These are phyloP conservation scores for Xyrauchen texanus DNA, from an alignment of 2,113 vertebrate species.

Conservation along the genomic window DNA sequence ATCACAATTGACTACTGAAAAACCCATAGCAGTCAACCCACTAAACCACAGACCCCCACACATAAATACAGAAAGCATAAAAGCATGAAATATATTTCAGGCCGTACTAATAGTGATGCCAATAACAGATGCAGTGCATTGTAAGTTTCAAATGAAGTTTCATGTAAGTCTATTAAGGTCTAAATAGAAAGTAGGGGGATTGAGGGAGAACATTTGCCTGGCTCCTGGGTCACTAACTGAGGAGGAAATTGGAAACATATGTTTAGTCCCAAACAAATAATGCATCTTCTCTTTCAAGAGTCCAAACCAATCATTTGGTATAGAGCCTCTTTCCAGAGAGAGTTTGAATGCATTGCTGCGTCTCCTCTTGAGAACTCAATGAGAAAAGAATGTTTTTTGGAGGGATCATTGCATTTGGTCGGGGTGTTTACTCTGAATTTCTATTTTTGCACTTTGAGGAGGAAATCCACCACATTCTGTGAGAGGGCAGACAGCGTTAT, in stretches of 20 bases:
- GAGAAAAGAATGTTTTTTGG: constrained; percentile 37
- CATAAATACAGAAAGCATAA: too few species aligned
- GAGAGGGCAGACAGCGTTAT: not conserved
- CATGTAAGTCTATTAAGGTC: not conserved
- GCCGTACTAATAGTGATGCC: not conserved
- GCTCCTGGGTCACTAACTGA: too few species aligned
- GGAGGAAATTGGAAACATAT: constrained; percentile 65
- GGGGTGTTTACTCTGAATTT: not conserved
- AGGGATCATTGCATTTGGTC: not conserved
- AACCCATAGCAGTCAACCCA: too few species aligned
- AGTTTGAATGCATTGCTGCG: constrained; percentile 59
- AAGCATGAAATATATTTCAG: too few species aligned
- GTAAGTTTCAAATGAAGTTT: too few species aligned
- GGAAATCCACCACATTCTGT: not conserved
- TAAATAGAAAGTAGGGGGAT: constrained; percentile 17
- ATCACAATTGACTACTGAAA: too few species aligned
- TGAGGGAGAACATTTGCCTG: constrained; percentile 8
- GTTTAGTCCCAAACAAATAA: constrained; percentile 54
- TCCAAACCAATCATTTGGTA: too few species aligned
- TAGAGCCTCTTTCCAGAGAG: constrained; percentile 49
- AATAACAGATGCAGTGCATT: not conserved
- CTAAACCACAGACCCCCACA: too few species aligned
- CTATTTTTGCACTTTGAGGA: constrained; percentile 4
- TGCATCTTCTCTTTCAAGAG: constrained; percentile 16
- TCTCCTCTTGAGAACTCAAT: constrained; percentile 42